phyloP scores from a whole-genome alignment of 2,888 invertebrate genomes.

The Vandiemenella viatica region DNA sequence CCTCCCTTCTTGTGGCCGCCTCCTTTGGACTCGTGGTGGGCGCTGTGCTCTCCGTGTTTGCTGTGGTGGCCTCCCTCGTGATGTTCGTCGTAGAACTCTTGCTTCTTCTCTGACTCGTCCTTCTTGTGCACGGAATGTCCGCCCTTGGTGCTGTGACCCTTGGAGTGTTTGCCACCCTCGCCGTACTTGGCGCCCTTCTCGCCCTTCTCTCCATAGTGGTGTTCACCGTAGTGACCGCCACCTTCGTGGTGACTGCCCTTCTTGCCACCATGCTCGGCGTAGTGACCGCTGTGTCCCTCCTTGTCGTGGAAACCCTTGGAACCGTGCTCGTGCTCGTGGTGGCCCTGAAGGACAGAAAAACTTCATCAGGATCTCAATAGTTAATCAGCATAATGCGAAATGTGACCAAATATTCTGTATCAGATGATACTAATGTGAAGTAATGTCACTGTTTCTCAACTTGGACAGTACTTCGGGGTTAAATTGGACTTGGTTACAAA shows the following conservation, averaged over 20 bases:
- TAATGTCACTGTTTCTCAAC: no score
- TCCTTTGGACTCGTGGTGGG: constrained; percentile 35
- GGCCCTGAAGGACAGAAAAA: no score
- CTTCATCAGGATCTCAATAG: no score
- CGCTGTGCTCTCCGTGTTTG: constrained; percentile 44
- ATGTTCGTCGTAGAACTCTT: constrained; percentile 60
- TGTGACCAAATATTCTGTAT: no score
- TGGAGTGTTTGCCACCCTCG: constrained; percentile 48
- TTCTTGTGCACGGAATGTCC: constrained; percentile 59
- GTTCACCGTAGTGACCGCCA: constrained; percentile 24
- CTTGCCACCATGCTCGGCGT: constrained; percentile 45
- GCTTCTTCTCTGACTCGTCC: constrained; percentile 58
- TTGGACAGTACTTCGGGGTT: no score
- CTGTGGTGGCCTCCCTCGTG: constrained; percentile 50
- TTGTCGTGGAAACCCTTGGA: constrained; percentile 53
- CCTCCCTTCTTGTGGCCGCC: constrained; percentile 23
- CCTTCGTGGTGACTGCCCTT: constrained; percentile 27
- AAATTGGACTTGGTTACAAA: no score
- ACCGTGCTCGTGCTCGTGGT: constrained; percentile 44
- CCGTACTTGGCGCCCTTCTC: constrained; percentile 42
- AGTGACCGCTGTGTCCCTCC: constrained; percentile 45
- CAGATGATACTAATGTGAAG: no score
- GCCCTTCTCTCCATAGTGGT: constrained; percentile 51
- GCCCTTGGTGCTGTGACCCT: constrained; percentile 60
- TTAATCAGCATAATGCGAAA: no score